Evolutionary conservation across 2,888 invertebrate species (phyloP), one percentile per base, ranked within the genome.

Genomic region (Chymomyza caudatula): DNA sequence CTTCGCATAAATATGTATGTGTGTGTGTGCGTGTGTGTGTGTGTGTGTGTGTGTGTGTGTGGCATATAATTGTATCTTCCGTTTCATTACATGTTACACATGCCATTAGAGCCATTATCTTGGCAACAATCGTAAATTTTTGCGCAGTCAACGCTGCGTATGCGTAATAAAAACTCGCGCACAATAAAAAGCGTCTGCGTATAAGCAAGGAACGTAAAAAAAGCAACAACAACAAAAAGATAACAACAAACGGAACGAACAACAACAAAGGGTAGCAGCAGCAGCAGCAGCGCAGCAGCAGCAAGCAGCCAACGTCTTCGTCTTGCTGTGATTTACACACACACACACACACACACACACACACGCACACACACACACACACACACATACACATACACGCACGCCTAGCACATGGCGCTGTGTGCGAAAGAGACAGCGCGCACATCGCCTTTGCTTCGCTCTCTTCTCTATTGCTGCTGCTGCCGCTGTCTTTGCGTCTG

Each of bases 21-120:
- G 29, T 37, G 11, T 37, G 11, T 1, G 2, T 37, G 6, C 4
- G 29, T 1, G 2, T 37, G 5, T 13, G 11, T 2, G 1, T 11
- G 11, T 37, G 5, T 37, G 11, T 37, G 29, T 37, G 5, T 25
- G 6, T 11, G 44, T 42, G 51, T 59, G 59, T 60, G 56, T 58
- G 43, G 57, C 63, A 65, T 67, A 67, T 85, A 84, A 87, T 86
- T 87, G 77, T 84, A 87, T 84, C 86, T 87, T 85, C 84, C 80
- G 85, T 86, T 87, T 82, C 77, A 86, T 87, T 86, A 80, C 76
- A 85, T 72, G 80, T 78, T 77, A 65, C 77, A 75, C 70, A 79
- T 65, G 70, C 66, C 73, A 77, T 77, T 73, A 74, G 73, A 67
- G 73, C 66, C 65, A 71, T 74, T 73, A 76, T 75, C 71, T 68